These are phyloP conservation scores for Ctenopoma kingsleyae DNA, from an alignment of 2,797 vertebrate species.

Conservation along the genomic window DNA sequence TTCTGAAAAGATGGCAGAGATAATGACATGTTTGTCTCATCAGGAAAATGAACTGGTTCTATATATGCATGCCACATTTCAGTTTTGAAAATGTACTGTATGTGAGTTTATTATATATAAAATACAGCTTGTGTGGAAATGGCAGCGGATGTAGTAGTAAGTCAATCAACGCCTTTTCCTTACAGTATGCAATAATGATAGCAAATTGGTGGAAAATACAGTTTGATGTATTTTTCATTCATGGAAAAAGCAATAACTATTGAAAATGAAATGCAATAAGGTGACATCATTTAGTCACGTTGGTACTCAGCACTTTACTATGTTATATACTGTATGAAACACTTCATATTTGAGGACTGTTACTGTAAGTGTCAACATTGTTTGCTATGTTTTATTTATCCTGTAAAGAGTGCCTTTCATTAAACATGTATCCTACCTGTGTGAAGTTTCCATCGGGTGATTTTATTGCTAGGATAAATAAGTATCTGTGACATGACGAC, in stretches of 20 bases:
- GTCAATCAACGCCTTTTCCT: constrained; percentile 62
- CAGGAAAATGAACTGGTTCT: constrained; percentile 41
- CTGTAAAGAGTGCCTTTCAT: constrained; percentile 87
- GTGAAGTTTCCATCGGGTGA: constrained; percentile 28
- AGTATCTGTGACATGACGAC: neutral
- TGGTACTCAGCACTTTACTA: constrained; percentile 77
- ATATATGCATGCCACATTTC: constrained; percentile 74
- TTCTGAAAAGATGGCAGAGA: constrained; percentile 28
- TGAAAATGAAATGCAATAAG: constrained; percentile 61
- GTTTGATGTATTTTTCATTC: constrained; percentile 11
- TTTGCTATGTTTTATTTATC: constrained; percentile 76
- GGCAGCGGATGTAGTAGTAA: constrained; percentile 52
- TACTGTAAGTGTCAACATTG: constrained; percentile 73
- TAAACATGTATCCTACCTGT: constrained; percentile 79
- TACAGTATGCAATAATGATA: constrained; percentile 63
- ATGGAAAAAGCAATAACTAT: constrained; percentile 59
- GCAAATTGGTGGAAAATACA: constrained; percentile 23
- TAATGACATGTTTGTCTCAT: constrained; percentile 23
- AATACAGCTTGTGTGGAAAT: constrained; percentile 59
- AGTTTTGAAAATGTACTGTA: constrained; percentile 63
- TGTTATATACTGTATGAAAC: constrained; percentile 58
- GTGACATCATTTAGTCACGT: constrained; percentile 52
- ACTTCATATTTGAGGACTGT: constrained; percentile 70
- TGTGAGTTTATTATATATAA: constrained; percentile 56
- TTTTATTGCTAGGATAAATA: constrained; percentile 11